Base-by-base conservation (phyloP, 2,797 vertebrate genomes). In the Pangasius mekongensis region DNA sequence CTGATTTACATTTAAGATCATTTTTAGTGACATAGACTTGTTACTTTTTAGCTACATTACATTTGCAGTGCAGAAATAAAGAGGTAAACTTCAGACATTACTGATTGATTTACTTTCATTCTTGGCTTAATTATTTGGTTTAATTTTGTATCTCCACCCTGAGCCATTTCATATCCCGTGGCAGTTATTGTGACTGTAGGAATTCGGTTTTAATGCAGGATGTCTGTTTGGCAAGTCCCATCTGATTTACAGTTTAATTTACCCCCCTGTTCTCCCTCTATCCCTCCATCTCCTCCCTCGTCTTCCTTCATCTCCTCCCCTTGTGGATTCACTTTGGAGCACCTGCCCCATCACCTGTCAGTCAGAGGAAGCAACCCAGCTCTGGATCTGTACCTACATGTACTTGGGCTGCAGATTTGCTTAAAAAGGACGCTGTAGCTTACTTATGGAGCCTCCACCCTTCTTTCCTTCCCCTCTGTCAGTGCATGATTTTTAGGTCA, bases 261-360 rank as follows among this genome's bases (percentile, higher is more conserved):
- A 49, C 60, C 49, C 78, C 14, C 43, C n/a, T 76, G 8, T 39
- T 69, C 13, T 27, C 76, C 20, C 62, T 54, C 52, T 54, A 52
- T 8, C 20, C 10, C 36, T 80, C 62, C 66, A 52, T 74, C 62
- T 66, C 78, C 36, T 33, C 62, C 74, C 85, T 83, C 52, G 33
- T 80, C 69, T 88, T 67, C 73, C 85, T 49, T 67, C 33, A 10
- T 85, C 49, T 64, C 60, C 74, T 69, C 30, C 11, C 52, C 39
- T 54, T 74, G 86, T 47, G n/a, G 54, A 58, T 67, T 85, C 43
- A 58, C 30, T 73, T 74, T 20, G n/a, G 56, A 93, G 93, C 94
- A 96, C 94, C 94, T 96, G 94, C 92, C 92, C 91, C 90, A 93
- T 95, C 94, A 95, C 94, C 94, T 95, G 95, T 94, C 94, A 91